phyloP scores from a whole-genome alignment of 2,888 invertebrate genomes.

The Gryllus longicercus region DNA sequence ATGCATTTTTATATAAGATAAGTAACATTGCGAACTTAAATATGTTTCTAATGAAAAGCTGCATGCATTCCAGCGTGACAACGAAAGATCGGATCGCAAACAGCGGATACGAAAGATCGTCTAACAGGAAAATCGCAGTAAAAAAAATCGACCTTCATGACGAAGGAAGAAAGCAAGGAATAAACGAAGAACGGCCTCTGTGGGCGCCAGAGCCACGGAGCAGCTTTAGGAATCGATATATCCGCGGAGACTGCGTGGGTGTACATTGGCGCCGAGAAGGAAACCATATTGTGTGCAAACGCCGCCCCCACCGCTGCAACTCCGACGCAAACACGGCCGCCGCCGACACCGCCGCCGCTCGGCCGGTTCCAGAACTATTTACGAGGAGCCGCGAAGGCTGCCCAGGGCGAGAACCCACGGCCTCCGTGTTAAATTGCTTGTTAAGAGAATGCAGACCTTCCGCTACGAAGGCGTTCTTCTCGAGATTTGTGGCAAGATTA shows the following conservation, averaged over 20 bases:
- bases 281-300: conserved; percentile 4
- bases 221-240: background rate
- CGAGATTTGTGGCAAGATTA: too few species aligned
- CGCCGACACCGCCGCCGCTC: background rate
- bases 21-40: too few species aligned
- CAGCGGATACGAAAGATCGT: too few species aligned
- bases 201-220: background rate
- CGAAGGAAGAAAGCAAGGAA: too few species aligned
- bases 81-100: too few species aligned
- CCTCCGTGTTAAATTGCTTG: background rate
- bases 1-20: too few species aligned
- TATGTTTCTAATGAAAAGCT: too few species aligned
- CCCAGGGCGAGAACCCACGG: background rate
- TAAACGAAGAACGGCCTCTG: too few species aligned
- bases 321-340: background rate
- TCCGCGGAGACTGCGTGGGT: background rate
- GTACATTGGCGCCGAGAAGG: background rate
- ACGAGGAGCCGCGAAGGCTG: background rate
- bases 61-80: too few species aligned
- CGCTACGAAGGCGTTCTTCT: background rate
- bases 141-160: too few species aligned
- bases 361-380: background rate
- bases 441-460: background rate
- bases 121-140: too few species aligned
- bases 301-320: background rate